These are phyloP conservation scores for Meda fulgida DNA, from an alignment of 2,797 vertebrate genomes.

Conservation along the genomic window DNA sequence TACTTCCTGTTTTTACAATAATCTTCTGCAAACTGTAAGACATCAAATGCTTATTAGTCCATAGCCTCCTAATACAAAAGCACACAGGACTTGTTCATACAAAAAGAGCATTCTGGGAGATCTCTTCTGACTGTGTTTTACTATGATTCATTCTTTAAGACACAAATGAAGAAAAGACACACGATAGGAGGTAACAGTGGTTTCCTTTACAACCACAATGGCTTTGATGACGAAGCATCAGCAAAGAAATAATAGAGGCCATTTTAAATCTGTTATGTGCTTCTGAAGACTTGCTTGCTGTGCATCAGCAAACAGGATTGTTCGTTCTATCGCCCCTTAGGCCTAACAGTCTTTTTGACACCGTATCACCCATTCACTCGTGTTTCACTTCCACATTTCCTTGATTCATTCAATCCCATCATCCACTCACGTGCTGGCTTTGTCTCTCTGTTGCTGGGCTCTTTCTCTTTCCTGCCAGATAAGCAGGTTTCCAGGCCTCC, in stretches of 20 bases:
- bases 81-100: background rate
- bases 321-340: background rate
- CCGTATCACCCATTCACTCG: background rate
- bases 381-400: background rate
- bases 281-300: background rate
- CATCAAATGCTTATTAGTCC: constrained; percentile 50
- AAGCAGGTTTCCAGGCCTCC: constrained; percentile 81
- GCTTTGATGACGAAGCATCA: constrained; percentile 1
- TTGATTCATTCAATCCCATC: background rate
- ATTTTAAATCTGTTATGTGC: background rate
- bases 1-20: constrained; percentile 79
- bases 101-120: background rate
- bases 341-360: background rate
- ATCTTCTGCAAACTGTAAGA: constrained; percentile 75
- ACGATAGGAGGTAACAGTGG: background rate
- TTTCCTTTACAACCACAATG: constrained; percentile 9
- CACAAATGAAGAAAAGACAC: background rate
- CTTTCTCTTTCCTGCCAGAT: constrained; percentile 91
- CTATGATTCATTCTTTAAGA: background rate
- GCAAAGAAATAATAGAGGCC: constrained; percentile 4
- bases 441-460: constrained; percentile 73
- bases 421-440: constrained; percentile 57
- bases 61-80: constrained; percentile 16
- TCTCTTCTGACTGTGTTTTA: background rate
- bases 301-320: background rate